Base-by-base conservation (phyloP, 2,113 vertebrate species). In the Plotosus lineatus region DNA sequence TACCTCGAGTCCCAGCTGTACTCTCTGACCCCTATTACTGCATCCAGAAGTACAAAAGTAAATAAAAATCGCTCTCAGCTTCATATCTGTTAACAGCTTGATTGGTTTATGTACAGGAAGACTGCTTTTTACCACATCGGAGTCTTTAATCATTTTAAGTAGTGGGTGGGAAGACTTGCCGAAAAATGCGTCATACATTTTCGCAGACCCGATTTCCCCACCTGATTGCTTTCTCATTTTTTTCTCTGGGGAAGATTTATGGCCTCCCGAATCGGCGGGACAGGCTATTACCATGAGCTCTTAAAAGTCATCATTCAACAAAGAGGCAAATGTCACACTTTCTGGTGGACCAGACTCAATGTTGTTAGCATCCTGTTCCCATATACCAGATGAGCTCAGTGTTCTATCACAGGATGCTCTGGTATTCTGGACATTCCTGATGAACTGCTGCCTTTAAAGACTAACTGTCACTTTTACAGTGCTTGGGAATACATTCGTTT, bases 301-400 rank as follows among this genome's bases (percentile, higher is more conserved):
- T 92, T 90, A 90, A 88, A 92, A 91, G 88, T 92, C 92, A 93
- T 93, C 91, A 90, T 89, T 92, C 92, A 92, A 89, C 88, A 87
- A 90, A 90, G 88, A 88, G 90, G 86, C 80, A 19, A 85, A 82
- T 82, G 85, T 75, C 83, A 53, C 66, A 44, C 72, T 78, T 75
- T 80, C 78, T 78, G 74, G 79, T 79, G 46, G 63, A 46, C 61
- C 83, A 76, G 48, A 26, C 84, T 78, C 60, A 31, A 42, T 51
- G 72, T 72, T 75, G 79, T 82, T 82, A 75, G 77, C 65, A 42
- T 77, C 74, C 58, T 71, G 15, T n/a, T 81, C 42, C 60, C 69
- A 38, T 68, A 71, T 63, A 69, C 19, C 53, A n/a, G 74, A 42
- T 42, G 42, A 73, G 53, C 38, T 28, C 58, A 4, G 36, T 8